phyloP scores from a whole-genome alignment of 2,113 vertebrate genomes.

The Rhinolophus sinicus region DNA sequence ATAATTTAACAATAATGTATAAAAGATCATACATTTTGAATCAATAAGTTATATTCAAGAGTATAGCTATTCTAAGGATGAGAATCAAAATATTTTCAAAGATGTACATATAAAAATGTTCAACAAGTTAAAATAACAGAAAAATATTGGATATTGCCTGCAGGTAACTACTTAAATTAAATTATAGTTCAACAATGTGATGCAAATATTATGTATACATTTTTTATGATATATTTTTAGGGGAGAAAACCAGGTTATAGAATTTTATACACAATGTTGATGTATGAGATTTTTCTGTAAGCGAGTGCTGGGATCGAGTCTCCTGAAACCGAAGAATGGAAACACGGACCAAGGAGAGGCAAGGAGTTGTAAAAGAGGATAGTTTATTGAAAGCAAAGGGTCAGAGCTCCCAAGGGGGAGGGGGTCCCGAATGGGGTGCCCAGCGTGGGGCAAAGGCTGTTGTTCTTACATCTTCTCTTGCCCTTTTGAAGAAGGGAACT shows the following conservation, averaged over 20 bases:
- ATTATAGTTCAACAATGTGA: background rate
- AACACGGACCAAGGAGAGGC: no score
- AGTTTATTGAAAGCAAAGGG: no score
- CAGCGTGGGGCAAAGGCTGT: no score
- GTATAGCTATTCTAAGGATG: background rate
- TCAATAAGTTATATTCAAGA: background rate
- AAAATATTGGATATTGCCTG: background rate
- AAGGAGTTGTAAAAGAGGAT: no score
- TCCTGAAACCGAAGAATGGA: no score
- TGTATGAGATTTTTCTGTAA: no score
- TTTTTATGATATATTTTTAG: slow-evolving; percentile 39
- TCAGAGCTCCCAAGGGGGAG: no score
- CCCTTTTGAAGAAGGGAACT: no score
- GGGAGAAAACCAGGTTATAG: slow-evolving; percentile 19
- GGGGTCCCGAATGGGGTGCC: no score
- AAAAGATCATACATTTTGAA: background rate
- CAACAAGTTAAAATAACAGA: background rate
- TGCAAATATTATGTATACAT: background rate
- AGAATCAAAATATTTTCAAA: slow-evolving; percentile 24
- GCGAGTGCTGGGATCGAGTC: no score
- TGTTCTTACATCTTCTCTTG: no score
- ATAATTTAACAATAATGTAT: background rate
- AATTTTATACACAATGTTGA: background rate
- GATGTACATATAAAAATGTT: background rate
- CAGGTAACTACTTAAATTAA: background rate